Base-by-base conservation (phyloP, 2,113 vertebrate genomes). In the Nibea albiflora region DNA sequence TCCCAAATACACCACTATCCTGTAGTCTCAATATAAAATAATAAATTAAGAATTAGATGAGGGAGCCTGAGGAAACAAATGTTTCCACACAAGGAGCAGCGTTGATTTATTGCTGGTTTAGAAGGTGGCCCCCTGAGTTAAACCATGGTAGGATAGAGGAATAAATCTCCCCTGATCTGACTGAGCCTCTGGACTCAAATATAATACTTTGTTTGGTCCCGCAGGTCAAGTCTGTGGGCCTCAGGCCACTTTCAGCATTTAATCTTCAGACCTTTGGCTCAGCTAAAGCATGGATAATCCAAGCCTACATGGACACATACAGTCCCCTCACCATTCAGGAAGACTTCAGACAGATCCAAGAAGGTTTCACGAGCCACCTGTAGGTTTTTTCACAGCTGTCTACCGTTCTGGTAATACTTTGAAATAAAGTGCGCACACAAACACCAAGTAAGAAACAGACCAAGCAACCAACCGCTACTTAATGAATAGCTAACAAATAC, bases 31-130 rank as follows among this genome's bases (percentile, higher is more conserved):
- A 22, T 56, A 69, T 69, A 42, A 67, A 53, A 82, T 66, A 84
- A 86, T 87, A 90, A 88, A 92, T 91, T 90, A 87, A 31, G 76
- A 72, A 90, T 83, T 86, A 75, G 73, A 90, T 68, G 60, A 76
- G 83, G 71, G 80, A 85, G 62, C 73, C 61, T 12, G 10, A 67
- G 76, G 81, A 89, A 76, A 91, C 85, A 92, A 83, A 91, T 76
- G 81, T 83, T 84, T 81, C 67, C 46, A 68, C 26, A 68, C 65
- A 73, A 75, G 77, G 71, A 87, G 83, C 77, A 47, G 52, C 20
- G 62, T 52, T 92, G 94, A 95, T 94, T 93, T 93, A 94, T 94
- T 71, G 81, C 82, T 79, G 85, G 89, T 88, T 93, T 91, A 91
- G 82, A 83, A 89, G 87, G 88, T 80, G 84, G 69, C 84, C 87